phyloP scores from a whole-genome alignment of 2,113 vertebrate genomes.

The Erinaceus europaeus region DNA sequence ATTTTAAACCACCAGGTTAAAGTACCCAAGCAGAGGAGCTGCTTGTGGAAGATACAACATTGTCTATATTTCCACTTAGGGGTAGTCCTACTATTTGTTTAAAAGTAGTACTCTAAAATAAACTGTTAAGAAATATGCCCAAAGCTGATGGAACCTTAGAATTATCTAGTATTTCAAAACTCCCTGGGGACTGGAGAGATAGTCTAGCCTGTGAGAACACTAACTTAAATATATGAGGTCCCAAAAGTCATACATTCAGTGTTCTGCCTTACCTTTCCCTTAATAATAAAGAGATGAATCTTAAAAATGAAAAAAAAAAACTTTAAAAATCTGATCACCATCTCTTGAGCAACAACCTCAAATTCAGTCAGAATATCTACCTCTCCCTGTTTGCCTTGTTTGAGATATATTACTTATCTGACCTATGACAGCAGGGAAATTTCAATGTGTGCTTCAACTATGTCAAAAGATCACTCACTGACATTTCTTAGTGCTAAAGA shows the following conservation, averaged over 20 bases:
- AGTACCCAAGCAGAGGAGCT: background rate
- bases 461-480: background rate
- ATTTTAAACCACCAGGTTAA: background rate
- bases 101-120: background rate
- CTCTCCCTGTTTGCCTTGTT: background rate
- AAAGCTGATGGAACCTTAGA: background rate
- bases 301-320: too few species aligned
- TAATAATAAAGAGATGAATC: too few species aligned
- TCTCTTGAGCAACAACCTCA: background rate
- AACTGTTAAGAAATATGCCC: background rate
- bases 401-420: background rate
- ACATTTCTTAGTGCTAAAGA: background rate
- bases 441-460: background rate
- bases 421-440: background rate
- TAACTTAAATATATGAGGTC: too few species aligned
- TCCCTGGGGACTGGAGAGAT: too few species aligned
- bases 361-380: background rate
- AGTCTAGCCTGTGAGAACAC: too few species aligned
- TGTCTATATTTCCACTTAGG: background rate
- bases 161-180: background rate
- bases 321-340: background rate
- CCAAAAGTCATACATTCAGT: too few species aligned
- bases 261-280: too few species aligned
- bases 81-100: too few species aligned
- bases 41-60: background rate